phyloP scores from a whole-genome alignment of 2,113 vertebrate genomes.

The Eretmochelys imbricata region DNA sequence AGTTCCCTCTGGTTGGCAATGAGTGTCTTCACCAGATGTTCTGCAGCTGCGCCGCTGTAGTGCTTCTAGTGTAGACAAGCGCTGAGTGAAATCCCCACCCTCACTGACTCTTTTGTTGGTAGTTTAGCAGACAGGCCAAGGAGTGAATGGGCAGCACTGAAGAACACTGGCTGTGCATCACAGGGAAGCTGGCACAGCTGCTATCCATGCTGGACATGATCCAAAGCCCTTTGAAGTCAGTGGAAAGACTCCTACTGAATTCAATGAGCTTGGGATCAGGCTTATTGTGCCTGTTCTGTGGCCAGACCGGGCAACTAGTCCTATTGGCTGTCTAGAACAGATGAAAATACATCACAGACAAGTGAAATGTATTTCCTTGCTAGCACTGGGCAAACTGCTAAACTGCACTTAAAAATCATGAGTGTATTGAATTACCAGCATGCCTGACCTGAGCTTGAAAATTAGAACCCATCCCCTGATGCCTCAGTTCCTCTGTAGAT shows the following conservation, averaged over 20 bases:
- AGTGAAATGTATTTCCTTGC: not conserved
- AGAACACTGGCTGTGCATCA: not conserved
- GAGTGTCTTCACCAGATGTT: no score
- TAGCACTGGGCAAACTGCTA: not conserved
- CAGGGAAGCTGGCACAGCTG: not conserved
- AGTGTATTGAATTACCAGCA: not conserved
- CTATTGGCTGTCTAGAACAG: not conserved
- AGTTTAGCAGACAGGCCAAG: not conserved
- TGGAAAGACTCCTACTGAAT: rapidly evolving
- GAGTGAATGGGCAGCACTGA: not conserved
- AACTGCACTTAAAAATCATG: not conserved
- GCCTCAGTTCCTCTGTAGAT: no score
- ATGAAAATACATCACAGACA: not conserved
- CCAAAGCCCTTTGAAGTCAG: not conserved
- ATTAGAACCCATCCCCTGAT: no score
- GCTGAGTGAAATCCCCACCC: not conserved
- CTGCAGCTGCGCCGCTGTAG: no score
- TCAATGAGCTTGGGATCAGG: not conserved
- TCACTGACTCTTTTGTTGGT: not conserved
- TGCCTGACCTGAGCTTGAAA: no score
- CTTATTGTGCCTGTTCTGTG: not conserved
- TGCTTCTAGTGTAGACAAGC: no score
- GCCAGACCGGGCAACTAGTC: not conserved
- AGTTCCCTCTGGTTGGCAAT: no score
- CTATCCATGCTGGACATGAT: not conserved